Evolutionary conservation across 1,140 invertebrate genomes (phyloP).

Genomic region (Carcinoscorpius rotundicauda): DNA sequence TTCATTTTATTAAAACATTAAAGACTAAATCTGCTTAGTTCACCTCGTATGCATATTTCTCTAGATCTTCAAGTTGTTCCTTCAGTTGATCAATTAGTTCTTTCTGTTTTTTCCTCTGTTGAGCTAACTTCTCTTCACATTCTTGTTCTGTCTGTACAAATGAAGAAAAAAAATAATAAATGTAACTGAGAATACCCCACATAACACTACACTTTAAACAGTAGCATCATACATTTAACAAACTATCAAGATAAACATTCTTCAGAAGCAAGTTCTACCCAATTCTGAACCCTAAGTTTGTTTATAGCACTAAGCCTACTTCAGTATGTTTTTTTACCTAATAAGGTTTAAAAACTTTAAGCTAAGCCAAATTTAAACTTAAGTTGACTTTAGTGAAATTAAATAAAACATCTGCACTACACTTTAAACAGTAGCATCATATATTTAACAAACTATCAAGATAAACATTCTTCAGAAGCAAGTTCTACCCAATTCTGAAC

Average conservation of each 20-base stretch:
- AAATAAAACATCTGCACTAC: neutral
- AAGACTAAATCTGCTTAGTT: constrained; percentile 24
- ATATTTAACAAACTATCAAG: too few species aligned
- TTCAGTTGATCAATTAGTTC: constrained; percentile 84
- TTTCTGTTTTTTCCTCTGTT: constrained; percentile 56
- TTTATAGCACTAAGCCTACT: too few species aligned
- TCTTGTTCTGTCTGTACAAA: constrained; percentile 35
- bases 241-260: too few species aligned
- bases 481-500: too few species aligned
- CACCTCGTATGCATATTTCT: constrained; percentile 79
- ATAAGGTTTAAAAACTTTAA: too few species aligned
- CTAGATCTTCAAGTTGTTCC: constrained; percentile 81
- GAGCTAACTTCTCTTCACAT: constrained; percentile 49
- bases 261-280: too few species aligned
- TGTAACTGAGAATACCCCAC: constrained; percentile 4
- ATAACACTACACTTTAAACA: neutral
- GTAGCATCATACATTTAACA: neutral
- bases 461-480: too few species aligned
- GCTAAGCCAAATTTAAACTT: too few species aligned
- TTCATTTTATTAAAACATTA: constrained; percentile 17
- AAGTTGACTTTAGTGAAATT: too few species aligned
- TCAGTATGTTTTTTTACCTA: too few species aligned
- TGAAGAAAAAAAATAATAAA: constrained; percentile 1
- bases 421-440: neutral
- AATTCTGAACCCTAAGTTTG: too few species aligned